phyloP scores from a whole-genome alignment of 2,113 vertebrate genomes.

The Echinops telfairi region DNA sequence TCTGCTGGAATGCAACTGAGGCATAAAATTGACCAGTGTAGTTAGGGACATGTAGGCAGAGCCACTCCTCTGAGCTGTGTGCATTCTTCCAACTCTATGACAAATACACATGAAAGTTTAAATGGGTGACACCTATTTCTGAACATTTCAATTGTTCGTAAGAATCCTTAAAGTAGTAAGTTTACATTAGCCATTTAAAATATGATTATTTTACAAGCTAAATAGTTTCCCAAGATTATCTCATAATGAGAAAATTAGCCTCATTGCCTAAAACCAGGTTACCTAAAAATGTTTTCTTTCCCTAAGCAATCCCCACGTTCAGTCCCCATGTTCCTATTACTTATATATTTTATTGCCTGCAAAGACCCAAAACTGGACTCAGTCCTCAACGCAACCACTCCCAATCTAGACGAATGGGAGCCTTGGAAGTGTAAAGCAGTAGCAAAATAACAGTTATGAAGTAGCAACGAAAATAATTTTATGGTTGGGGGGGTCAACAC shows the following conservation, averaged over 20 bases:
- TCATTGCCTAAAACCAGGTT: not conserved
- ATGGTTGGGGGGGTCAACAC: too few relatives aligned
- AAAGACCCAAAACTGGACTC: not conserved
- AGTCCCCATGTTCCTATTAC: not conserved
- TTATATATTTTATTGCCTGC: constrained; percentile 17
- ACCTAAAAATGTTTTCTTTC: constrained; percentile 49
- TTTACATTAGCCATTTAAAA: constrained; percentile 35
- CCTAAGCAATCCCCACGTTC: not conserved
- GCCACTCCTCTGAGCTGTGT: not conserved
- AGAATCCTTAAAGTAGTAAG: constrained; percentile 33
- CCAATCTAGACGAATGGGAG: not conserved
- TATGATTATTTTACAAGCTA: constrained; percentile 55
- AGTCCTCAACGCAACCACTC: not conserved
- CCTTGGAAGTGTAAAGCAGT: not conserved
- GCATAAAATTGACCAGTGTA: not conserved
- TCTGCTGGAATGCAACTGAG: not conserved
- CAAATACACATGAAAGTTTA: constrained; percentile 31
- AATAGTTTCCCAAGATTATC: constrained; percentile 38
- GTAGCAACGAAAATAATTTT: too few relatives aligned
- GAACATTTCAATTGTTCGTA: constrained; percentile 27
- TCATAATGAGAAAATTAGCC: constrained; percentile 35
- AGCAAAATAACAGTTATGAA: too few relatives aligned
- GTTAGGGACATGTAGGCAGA: constrained; percentile 34
- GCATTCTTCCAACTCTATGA: constrained; percentile 13
- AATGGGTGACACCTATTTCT: constrained; percentile 36